Percentiles rank a stretch among this genome's conserved stretches.
Evolutionary conservation across 2,888 invertebrate genomes (phyloP).

Genomic region (Monoplex corrugatus): DNA sequence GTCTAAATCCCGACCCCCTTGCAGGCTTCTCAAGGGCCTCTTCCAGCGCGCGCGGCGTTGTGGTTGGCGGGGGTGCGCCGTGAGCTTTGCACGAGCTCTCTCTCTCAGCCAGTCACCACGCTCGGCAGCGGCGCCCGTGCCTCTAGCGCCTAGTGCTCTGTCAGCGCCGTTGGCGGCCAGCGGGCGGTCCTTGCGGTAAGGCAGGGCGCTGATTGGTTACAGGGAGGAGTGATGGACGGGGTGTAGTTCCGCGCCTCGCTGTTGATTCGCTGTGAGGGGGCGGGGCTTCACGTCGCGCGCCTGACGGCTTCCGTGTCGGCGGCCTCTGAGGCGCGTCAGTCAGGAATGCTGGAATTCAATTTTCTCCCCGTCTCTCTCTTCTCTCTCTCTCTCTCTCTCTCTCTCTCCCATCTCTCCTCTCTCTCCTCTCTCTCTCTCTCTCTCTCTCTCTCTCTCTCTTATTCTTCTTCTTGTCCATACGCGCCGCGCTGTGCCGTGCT

Average conservation of each 20-base stretch:
- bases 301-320: slow-evolving; percentile 45
- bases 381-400: slow-evolving; percentile 45
- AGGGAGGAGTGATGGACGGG: slow-evolving; percentile 7
- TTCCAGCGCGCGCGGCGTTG: slow-evolving; percentile 39
- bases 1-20: slow-evolving; percentile 40
- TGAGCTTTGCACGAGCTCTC: slow-evolving; percentile 1
- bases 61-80: slow-evolving; percentile 47
- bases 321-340: slow-evolving; percentile 40
- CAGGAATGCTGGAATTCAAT: slow-evolving; percentile 34
- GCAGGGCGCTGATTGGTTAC: slow-evolving; percentile 38
- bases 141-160: slow-evolving; percentile 23
- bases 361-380: slow-evolving; percentile 33
- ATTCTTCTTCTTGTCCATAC: no score
- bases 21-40: slow-evolving; percentile 32
- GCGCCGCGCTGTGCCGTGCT: no score
- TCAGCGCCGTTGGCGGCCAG: not conserved
- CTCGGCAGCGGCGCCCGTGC: slow-evolving; percentile 31
- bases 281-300: slow-evolving; percentile 25
- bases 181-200: slow-evolving; percentile 17
- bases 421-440: not conserved
- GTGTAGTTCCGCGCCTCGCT: slow-evolving; percentile 37
- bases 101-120: slow-evolving; percentile 41
- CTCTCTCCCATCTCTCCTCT: not conserved
- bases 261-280: slow-evolving; percentile 35
- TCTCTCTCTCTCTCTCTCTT: no score